phyloP scores from a whole-genome alignment of 2,113 vertebrate genomes.

The Phrynosoma platyrhinos region DNA sequence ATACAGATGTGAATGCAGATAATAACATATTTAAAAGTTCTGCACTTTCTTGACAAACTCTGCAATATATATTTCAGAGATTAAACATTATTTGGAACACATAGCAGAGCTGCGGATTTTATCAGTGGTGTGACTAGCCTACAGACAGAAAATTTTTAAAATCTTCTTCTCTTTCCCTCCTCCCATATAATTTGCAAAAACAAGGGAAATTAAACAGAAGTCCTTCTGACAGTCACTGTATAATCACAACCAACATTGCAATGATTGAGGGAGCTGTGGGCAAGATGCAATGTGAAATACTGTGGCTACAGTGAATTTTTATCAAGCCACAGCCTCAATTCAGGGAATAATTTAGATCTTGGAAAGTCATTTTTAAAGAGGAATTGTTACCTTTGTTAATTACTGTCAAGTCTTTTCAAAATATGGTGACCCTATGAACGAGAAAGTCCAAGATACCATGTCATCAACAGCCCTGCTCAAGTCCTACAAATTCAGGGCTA shows the following conservation, averaged over 20 bases:
- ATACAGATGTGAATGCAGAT: neutral
- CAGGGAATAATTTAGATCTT: neutral
- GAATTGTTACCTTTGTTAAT: too few species aligned
- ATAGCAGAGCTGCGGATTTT: constrained; percentile 49
- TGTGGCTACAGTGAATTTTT: neutral
- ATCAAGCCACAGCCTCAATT: neutral
- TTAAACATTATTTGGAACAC: constrained; percentile 36
- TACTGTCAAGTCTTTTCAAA: too few species aligned
- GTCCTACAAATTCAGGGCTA: too few species aligned
- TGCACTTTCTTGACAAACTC: constrained; percentile 36
- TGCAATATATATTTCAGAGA: constrained; percentile 46
- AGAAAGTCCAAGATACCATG: too few species aligned
- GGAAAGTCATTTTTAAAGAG: neutral
- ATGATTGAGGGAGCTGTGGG: neutral
- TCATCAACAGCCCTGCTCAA: too few species aligned
- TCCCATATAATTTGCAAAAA: constrained; percentile 17
- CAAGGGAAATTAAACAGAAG: constrained; percentile 17
- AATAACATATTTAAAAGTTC: constrained; percentile 32
- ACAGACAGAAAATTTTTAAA: constrained; percentile 16
- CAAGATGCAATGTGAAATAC: constrained; percentile 31
- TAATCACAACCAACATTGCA: constrained; percentile 38
- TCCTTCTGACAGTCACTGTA: constrained; percentile 5
- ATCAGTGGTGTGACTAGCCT: constrained; percentile 25
- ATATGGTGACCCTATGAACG: too few species aligned
- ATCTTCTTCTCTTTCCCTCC: neutral